phyloP scores from a whole-genome alignment of 1,140 invertebrate species.

The Drosophila grimshawi region DNA sequence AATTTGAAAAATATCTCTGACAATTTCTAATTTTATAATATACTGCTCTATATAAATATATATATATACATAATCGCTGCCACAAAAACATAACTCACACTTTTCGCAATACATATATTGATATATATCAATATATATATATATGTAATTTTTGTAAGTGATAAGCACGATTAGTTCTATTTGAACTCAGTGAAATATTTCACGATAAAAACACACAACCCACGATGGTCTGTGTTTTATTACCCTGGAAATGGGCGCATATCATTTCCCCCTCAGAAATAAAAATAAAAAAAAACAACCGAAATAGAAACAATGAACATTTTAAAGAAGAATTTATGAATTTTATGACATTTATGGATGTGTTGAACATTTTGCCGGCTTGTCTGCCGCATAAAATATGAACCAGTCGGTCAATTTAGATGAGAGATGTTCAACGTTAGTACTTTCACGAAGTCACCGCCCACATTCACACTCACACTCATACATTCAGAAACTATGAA shows the following conservation, averaged over 20 bases:
- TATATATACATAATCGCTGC: not conserved
- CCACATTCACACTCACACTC: not conserved
- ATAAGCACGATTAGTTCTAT: no score
- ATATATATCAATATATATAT: no score
- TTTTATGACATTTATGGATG: constrained; percentile 72
- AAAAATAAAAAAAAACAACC: no score
- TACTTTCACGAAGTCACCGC: constrained; percentile 8
- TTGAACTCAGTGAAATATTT: no score
- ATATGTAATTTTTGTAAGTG: no score
- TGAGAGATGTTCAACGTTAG: constrained; percentile 37
- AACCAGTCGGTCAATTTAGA: constrained; percentile 56
- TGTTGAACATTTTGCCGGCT: constrained; percentile 46
- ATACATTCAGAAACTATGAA: constrained; percentile 13
- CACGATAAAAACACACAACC: no score
- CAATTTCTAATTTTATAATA: constrained; percentile 42
- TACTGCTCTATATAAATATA: not conserved
- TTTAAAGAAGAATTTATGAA: constrained; percentile 59
- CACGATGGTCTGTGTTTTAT: no score
- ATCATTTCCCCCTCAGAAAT: no score
- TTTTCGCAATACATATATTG: constrained; percentile 3
- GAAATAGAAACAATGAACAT: constrained; percentile 46
- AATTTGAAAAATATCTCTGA: constrained; percentile 33
- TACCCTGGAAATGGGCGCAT: no score
- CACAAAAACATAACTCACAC: not conserved
- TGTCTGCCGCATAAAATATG: constrained; percentile 60